phyloP scores from a whole-genome alignment of 2,888 invertebrate species.

The Limnephilus lunatus region DNA sequence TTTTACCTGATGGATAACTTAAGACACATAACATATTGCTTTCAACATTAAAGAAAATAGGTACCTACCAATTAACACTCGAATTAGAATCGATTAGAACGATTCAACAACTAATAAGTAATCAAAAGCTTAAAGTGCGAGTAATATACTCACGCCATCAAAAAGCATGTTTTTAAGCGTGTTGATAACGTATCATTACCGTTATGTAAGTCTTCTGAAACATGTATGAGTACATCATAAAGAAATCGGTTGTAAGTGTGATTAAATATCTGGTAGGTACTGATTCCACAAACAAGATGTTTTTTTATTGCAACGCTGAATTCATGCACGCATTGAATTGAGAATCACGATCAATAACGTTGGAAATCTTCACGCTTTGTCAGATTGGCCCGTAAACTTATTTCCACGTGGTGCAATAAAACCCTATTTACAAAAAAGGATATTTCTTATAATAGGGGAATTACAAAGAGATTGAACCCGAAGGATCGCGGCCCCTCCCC shows the following conservation, averaged over 20 bases:
- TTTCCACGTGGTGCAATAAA: slow-evolving; percentile 58
- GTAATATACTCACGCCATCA: neutral
- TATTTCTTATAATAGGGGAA: slow-evolving; percentile 55
- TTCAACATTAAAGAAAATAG: neutral
- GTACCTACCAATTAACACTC: neutral
- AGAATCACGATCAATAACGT: slow-evolving; percentile 19
- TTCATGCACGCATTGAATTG: neutral
- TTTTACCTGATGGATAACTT: neutral
- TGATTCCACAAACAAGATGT: slow-evolving; percentile 2
- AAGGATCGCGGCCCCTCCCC: slow-evolving; percentile 62
- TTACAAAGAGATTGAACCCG: slow-evolving; percentile 59
- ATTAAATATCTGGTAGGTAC: neutral
- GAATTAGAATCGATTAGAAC: neutral
- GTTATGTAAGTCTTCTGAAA: neutral
- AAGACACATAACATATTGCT: neutral
- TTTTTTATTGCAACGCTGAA: neutral
- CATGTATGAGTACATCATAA: neutral
- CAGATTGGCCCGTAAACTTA: slow-evolving; percentile 36
- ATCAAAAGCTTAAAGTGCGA: neutral
- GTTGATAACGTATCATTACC: neutral
- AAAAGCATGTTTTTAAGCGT: neutral
- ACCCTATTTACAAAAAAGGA: slow-evolving; percentile 53
- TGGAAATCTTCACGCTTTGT: slow-evolving; percentile 32
- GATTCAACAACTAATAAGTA: neutral
- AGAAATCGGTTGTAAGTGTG: neutral